Evolutionary conservation across 2,797 vertebrate genomes (phyloP).

Genomic region (Phrynocephalus forsythii): DNA sequence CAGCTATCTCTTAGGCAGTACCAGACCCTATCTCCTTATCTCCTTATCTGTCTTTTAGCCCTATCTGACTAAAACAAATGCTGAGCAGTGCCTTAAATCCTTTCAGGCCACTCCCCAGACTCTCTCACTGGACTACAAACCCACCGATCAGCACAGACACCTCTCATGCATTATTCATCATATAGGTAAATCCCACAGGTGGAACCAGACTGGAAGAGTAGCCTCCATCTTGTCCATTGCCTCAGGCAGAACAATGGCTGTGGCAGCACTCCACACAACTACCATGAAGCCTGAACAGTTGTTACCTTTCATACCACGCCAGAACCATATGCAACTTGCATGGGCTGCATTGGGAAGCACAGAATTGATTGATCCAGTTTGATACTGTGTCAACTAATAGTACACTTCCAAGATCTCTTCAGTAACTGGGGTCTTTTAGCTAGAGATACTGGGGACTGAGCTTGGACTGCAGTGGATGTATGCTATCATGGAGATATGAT

Average conservation of each 20-base stretch:
- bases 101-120: no score
- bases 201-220: neutral
- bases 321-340: neutral
- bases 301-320: neutral
- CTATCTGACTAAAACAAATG: no score
- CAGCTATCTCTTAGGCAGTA: no score
- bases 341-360: neutral
- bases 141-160: no score
- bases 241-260: neutral
- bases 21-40: no score
- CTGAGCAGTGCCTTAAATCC: no score
- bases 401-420: neutral
- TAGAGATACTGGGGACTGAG: neutral
- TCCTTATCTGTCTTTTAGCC: no score
- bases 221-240: neutral
- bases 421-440: neutral
- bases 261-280: neutral
- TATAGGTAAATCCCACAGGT: no score
- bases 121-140: no score
- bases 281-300: neutral
- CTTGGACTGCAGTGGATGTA: neutral
- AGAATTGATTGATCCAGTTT: neutral
- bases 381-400: neutral
- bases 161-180: no score
- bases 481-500: neutral